A percentile compares a stretch with the other conserved stretches of the same genome.
These are phyloP conservation scores for Ctenodactylus gundi DNA, from an alignment of 2,113 vertebrate genomes.

Conservation along the genomic window DNA sequence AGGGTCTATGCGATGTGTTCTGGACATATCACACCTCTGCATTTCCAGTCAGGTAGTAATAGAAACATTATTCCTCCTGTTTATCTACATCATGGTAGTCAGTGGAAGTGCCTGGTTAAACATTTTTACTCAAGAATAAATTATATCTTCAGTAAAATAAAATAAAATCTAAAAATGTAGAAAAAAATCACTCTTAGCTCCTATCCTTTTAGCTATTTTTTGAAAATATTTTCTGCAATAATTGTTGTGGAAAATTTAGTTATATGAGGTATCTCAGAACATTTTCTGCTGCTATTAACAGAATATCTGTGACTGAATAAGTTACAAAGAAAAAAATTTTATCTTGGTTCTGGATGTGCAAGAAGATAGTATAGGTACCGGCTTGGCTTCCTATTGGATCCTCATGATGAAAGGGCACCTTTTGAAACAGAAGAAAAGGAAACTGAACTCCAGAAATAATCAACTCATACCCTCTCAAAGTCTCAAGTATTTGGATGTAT, in stretches of 20 bases:
- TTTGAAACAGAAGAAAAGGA: neutral
- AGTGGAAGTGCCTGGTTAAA: neutral
- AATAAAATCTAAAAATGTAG: slow-evolving; percentile 21
- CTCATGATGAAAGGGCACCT: neutral
- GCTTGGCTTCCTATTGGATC: neutral
- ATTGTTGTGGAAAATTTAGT: neutral
- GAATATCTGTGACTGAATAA: neutral
- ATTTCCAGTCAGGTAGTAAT: neutral
- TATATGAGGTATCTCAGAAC: neutral
- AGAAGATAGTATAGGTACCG: no score
- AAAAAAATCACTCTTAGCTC: neutral
- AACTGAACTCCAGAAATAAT: neutral
- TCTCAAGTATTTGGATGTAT: no score
- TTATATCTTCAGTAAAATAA: neutral
- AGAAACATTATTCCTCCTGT: neutral
- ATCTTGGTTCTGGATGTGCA: neutral
- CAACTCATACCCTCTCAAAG: neutral
- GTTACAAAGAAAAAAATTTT: neutral
- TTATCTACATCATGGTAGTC: neutral
- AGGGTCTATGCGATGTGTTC: neutral
- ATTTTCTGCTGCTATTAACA: neutral
- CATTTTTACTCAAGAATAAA: neutral
- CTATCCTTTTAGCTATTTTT: neutral
- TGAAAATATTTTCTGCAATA: neutral
- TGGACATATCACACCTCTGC: neutral